Evolutionary conservation across 2,888 invertebrate genomes (phyloP).

Genomic region (Phyto melanocephala): DNA sequence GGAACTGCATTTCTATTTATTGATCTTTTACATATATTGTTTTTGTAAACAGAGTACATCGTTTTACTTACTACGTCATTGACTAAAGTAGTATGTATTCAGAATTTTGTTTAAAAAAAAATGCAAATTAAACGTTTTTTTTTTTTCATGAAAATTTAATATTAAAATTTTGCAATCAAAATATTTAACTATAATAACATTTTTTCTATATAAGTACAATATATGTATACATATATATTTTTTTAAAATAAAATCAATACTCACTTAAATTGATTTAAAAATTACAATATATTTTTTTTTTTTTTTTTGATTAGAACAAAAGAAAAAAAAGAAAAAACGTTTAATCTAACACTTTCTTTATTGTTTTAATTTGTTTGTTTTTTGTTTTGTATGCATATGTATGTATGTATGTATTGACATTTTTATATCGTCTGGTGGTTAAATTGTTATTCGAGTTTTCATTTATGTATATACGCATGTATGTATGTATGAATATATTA

Average conservation of each 20-base stretch:
- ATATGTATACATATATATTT: no score
- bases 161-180: no score
- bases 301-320: background rate
- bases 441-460: conserved; percentile 63
- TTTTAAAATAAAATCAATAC: background rate
- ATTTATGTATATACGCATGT: conserved; percentile 28
- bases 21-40: conserved; percentile 49
- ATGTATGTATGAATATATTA: no score
- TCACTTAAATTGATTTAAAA: background rate
- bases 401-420: background rate
- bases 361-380: conserved; percentile 10
- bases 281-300: background rate
- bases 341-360: conserved; percentile 33
- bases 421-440: conserved; percentile 56
- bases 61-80: conserved; percentile 6
- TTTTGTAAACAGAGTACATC: conserved; percentile 46
- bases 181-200: no score
- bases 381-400: conserved; percentile 18
- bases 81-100: background rate
- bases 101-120: background rate
- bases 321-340: background rate
- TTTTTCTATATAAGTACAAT: no score
- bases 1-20: conserved; percentile 58
- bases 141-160: no score
- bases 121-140: conserved; percentile 32